Base-by-base conservation (phyloP, 2,113 vertebrate genomes). In the Tragelaphus scriptus region DNA sequence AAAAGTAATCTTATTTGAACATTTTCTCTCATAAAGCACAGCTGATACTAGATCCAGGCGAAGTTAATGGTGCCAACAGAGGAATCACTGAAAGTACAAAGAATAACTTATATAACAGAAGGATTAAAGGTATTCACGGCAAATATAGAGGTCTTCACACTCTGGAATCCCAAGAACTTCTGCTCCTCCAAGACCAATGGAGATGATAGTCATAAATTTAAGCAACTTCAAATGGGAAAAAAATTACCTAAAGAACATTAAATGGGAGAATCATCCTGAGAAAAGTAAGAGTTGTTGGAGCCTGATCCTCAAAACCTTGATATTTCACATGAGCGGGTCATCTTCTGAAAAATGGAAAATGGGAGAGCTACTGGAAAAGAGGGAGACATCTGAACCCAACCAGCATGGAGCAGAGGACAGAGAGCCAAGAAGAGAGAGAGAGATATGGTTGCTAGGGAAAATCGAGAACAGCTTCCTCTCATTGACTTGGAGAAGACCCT, bases 1-100 rank as follows among this genome's bases (percentile, higher is more conserved):
- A 77, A 95, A 89, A 61, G 30, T 53, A 88, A 92, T 92, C n/a
- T 92, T 92, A 88, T 68, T 40, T 53, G 25, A 87, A 96, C 11
- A 81, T 88, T 95, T 86, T 65, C 88, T 92, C 47, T 81, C 84
- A 68, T 89, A 90, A 91, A 65, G 87, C 53, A 87, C 13, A 88
- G 6, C 58, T 30, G 56, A 95, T 59, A 59, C 10, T 63, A 87
- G 58, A 63, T 56, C 79, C 36, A 91, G 90, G 85, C 47, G 44
- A 91, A 82, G 28, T 91, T 85, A 85, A 86, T 51, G 44, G 44
- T 84, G 7, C 3, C 79, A 92, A 23, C 56, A 88, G 90, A 88
- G 59, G 2, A 86, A 19, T 80, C 81, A 94, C 36, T 85, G 59
- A 85, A 93, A 95, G 55, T 61, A 91, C 28, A n/a, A 88, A 92